Evolutionary conservation across 2,797 vertebrate species (phyloP), one percentile per base, ranked within the genome.

Genomic region (Hoplostethus atlanticus): DNA sequence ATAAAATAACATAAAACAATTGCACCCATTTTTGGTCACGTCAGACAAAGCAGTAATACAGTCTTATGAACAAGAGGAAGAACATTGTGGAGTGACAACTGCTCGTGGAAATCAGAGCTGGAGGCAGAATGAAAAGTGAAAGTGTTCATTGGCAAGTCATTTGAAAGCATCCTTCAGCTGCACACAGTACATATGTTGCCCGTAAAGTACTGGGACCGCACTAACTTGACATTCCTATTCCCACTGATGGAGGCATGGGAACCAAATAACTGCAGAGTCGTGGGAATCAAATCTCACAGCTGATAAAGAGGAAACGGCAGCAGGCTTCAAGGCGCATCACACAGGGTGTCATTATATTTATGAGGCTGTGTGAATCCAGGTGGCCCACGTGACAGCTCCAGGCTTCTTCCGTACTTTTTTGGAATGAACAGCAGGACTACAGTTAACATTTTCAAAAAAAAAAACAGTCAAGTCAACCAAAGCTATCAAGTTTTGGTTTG

Each of bases 91-190:
- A 83, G 64, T 68, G 31, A 79, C 77, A 69, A 58, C 42, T 13
- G 13, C 74, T 76, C 54, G 10, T 15, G 0, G 36, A 28, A 73
- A 67, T 69, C 28, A 52, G 3, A 70, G 56, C 7, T 53, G 59
- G 51, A 82, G 55, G 75, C 69, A 75, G 71, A 68, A 40, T 62
- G 47, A 46, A 64, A 68, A 67, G 55, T 28, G 13, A 28, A 72
- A 72, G 74, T 73, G 56, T 81, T 85, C 56, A 68, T 75, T 88
- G 77, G 81, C 79, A 83, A 76, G 65, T 75, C n/a, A 13, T 63
- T 53, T 53, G 11, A 57, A 44, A 59, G 40, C 2, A 38, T 34
- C 64, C 21, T 1, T 21, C 21, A 21, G 21, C 21, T 21, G 21
- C 21, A 21, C 21, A 21, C 21, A 21, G 21, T 21, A 21, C 21